These are phyloP conservation scores for Diorhabda carinulata DNA, from an alignment of 1,140 invertebrate genomes.

Conservation along the genomic window DNA sequence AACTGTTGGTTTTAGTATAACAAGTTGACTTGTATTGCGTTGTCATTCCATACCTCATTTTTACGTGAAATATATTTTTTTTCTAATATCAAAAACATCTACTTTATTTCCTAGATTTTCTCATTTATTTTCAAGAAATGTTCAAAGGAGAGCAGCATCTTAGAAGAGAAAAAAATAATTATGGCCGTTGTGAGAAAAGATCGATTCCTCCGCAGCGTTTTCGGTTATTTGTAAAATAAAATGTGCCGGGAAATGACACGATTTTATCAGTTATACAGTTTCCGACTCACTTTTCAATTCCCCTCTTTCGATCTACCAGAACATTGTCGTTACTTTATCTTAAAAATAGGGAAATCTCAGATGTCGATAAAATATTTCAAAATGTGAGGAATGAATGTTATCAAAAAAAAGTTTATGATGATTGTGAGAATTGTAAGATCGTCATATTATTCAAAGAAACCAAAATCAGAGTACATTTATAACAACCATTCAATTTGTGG, in stretches of 20 bases:
- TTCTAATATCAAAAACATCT: neutral
- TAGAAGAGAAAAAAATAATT: neutral
- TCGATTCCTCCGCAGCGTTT: neutral
- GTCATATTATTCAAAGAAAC: too few species aligned
- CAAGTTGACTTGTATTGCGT: too few species aligned
- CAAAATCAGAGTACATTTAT: too few species aligned
- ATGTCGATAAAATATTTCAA: too few species aligned
- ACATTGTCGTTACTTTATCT: neutral
- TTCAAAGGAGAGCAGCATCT: neutral
- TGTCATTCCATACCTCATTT: too few species aligned
- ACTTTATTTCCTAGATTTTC: neutral
- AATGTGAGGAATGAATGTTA: too few species aligned
- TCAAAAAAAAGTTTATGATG: too few species aligned
- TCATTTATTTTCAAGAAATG: neutral
- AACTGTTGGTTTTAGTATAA: too few species aligned
- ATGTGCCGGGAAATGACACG: constrained; percentile 1
- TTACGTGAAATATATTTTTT: too few species aligned
- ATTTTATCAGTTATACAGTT: constrained; percentile 1
- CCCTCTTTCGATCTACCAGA: neutral
- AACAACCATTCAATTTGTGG: too few species aligned
- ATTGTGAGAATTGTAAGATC: too few species aligned
- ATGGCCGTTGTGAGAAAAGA: neutral
- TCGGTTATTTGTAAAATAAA: constrained; percentile 3
- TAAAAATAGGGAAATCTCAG: neutral
- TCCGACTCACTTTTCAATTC: neutral